Percentiles rank a stretch among this genome's conserved stretches.
Conservation (phyloP, 2,113 vertebrate species). For the Todiramphus saurophagus region DNA sequence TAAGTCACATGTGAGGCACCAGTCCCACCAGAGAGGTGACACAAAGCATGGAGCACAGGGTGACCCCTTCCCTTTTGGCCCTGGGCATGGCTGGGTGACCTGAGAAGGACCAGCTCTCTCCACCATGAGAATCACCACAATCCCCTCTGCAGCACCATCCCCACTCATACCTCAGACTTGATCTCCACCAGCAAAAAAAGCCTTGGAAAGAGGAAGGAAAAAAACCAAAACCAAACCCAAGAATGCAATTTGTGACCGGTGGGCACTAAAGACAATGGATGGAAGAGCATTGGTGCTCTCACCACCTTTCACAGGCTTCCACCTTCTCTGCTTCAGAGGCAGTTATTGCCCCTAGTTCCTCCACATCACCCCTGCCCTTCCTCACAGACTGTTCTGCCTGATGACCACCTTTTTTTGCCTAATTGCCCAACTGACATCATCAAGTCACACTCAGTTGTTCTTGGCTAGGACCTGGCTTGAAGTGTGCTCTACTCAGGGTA, state of each 20-base stretch:
- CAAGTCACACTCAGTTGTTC: background rate
- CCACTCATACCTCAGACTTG: background rate
- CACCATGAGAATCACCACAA: background rate
- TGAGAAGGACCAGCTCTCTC: background rate
- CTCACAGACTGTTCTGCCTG: background rate
- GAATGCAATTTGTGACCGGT: background rate
- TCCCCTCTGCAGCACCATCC: background rate
- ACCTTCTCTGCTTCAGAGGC: background rate
- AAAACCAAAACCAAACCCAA: background rate
- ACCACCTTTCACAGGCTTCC: background rate
- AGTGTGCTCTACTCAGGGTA: background rate
- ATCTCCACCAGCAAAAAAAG: background rate
- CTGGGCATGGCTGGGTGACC: background rate
- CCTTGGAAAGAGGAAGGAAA: background rate
- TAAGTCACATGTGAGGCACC: background rate
- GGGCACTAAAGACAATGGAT: background rate
- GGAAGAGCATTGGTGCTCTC: background rate
- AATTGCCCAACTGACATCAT: background rate
- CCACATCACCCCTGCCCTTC: background rate
- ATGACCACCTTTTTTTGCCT: background rate
- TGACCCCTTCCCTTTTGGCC: background rate
- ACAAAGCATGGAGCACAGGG: background rate
- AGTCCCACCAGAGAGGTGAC: background rate
- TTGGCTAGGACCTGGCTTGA: background rate
- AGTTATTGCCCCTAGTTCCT: background rate